Conservation (phyloP, 2,888 invertebrate genomes). For the Erebia ligea region DNA sequence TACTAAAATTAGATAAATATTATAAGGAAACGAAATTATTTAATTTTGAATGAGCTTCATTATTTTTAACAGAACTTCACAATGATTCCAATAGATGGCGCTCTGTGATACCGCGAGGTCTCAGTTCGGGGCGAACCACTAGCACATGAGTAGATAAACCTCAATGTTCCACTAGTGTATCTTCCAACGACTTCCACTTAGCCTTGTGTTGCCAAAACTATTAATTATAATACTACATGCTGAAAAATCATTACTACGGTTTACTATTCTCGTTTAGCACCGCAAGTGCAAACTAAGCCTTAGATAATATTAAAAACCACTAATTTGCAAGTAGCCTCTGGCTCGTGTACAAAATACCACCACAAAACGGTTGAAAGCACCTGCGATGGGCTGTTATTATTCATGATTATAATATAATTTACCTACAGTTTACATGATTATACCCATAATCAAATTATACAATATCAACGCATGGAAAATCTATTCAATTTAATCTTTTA, state of each 20-base stretch:
- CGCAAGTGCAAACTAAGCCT: constrained; percentile 12
- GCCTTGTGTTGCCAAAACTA: too few relatives aligned
- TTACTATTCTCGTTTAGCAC: background rate
- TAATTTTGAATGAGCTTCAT: too few relatives aligned
- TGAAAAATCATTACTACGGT: background rate
- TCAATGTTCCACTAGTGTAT: too few relatives aligned
- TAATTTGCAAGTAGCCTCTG: constrained; percentile 59
- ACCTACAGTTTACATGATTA: constrained; percentile 23
- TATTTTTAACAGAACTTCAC: too few relatives aligned
- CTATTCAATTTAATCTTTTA: constrained; percentile 1
- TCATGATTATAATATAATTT: constrained; percentile 34
- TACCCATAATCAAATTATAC: constrained; percentile 18
- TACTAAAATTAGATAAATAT: too few relatives aligned
- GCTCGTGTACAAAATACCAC: constrained; percentile 49
- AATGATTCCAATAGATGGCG: too few relatives aligned
- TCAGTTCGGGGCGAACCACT: too few relatives aligned
- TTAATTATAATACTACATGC: too few relatives aligned
- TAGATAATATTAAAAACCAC: constrained; percentile 45
- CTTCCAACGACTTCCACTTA: too few relatives aligned
- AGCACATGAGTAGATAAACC: too few relatives aligned
- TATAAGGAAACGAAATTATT: too few relatives aligned
- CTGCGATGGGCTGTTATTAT: constrained; percentile 35
- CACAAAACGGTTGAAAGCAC: constrained; percentile 47
- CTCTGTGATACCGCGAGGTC: too few relatives aligned
- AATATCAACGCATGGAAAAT: constrained; percentile 10